A percentile compares a stretch with the other conserved stretches of the same genome.
Evolutionary conservation across 2,113 vertebrate genomes (phyloP).

Genomic region (Panthera leo): DNA sequence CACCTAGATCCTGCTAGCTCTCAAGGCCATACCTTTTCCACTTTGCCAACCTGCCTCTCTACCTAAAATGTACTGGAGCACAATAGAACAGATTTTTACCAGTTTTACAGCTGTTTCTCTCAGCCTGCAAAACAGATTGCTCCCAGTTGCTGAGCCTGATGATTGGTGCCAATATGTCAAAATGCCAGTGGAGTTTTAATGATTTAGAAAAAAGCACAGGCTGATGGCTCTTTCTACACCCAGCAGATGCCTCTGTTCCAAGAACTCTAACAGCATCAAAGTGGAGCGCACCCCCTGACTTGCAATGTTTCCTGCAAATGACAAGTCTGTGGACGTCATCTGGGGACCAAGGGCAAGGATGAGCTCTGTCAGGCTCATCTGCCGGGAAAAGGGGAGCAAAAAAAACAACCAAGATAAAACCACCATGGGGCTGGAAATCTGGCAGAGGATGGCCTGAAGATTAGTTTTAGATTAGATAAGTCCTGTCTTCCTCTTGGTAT

Average conservation of each 20-base stretch:
- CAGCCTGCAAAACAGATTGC: constrained; percentile 47
- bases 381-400: neutral
- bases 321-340: neutral
- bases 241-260: constrained; percentile 37
- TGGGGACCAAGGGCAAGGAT: neutral
- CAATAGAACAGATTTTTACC: neutral
- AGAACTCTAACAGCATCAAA: neutral
- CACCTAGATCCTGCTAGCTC: neutral
- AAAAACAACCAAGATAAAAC: neutral
- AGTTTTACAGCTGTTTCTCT: constrained; percentile 45
- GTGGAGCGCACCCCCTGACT: neutral
- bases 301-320: neutral
- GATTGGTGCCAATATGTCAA: constrained; percentile 10
- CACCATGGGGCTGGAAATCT: neutral
- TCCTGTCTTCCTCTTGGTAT: neutral
- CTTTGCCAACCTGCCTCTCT: neutral
- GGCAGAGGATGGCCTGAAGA: accelerated
- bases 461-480: neutral
- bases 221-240: neutral
- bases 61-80: neutral
- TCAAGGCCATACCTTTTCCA: neutral
- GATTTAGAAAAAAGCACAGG: constrained; percentile 39
- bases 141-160: neutral
- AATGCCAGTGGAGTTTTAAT: neutral
- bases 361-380: neutral